phyloP scores from a whole-genome alignment of 2,888 invertebrate species.

The Eupelmus urozonus region DNA sequence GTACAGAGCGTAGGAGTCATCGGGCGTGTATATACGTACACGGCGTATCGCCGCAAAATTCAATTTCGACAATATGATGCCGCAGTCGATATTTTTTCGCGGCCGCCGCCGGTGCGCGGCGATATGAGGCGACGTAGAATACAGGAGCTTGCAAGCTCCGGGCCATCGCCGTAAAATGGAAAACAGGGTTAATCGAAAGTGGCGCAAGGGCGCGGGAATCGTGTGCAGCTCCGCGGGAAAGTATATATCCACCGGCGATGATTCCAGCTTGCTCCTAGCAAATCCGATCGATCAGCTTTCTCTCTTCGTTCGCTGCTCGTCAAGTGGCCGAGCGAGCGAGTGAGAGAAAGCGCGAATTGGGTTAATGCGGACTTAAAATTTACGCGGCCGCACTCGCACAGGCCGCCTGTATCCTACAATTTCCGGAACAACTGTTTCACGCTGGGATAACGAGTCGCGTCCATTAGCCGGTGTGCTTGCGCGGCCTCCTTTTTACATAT shows the following conservation, averaged over 20 bases:
- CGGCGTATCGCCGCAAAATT: constrained; percentile 10
- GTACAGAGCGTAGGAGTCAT: no score
- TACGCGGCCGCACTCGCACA: no score
- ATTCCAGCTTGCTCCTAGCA: neutral
- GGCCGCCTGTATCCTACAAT: constrained; percentile 1
- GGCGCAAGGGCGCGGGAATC: neutral
- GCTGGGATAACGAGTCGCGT: constrained; percentile 10
- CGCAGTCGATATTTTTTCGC: constrained; percentile 41
- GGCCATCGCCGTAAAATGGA: neutral
- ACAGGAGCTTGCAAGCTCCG: neutral
- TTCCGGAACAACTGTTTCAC: constrained; percentile 40
- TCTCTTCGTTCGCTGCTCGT: no score
- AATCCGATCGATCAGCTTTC: constrained; percentile 28
- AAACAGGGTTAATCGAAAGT: neutral
- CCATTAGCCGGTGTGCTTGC: no score
- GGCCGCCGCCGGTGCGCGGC: neutral
- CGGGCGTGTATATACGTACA: neutral
- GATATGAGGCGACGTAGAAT: neutral
- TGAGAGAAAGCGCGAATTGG: neutral
- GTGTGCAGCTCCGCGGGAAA: no score
- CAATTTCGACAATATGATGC: constrained; percentile 45
- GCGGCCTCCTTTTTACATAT: no score
- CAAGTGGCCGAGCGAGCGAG: neutral
- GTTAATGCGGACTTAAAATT: constrained; percentile 48
- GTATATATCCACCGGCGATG: no score